Conservation (phyloP, 2,888 invertebrate species). For the Cryptocephalus primarius region DNA sequence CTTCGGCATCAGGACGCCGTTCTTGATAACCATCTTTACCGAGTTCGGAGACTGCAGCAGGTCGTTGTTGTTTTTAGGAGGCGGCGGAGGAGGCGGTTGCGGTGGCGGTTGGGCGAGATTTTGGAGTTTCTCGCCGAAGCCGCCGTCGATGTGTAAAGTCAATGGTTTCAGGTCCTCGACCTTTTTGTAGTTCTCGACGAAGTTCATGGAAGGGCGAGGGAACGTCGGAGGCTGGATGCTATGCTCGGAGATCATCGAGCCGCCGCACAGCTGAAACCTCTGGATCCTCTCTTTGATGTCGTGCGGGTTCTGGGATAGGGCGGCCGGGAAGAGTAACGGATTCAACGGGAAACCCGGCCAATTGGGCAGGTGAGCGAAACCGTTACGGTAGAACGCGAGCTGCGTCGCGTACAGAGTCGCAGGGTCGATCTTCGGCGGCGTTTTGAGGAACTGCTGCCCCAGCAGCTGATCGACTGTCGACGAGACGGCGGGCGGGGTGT, state of each 20-base stretch:
- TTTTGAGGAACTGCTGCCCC: conserved; percentile 58
- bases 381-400: conserved; percentile 48
- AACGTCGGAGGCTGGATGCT: conserved; percentile 7
- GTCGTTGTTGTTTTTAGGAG: conserved; percentile 38
- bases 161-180: conserved; percentile 44
- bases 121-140: conserved; percentile 24
- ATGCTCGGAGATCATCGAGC: conserved; percentile 47
- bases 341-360: conserved; percentile 50
- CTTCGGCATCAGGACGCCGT: conserved; percentile 82
- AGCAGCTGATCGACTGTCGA: conserved; percentile 38
- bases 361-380: conserved; percentile 32
- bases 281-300: conserved; percentile 60
- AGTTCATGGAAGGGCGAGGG: conserved; percentile 8
- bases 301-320: conserved; percentile 45
- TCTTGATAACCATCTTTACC: conserved; percentile 83
- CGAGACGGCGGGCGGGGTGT: conserved; percentile 10
- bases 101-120: conserved; percentile 18
- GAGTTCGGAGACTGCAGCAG: conserved; percentile 48
- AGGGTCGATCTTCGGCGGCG: conserved; percentile 51
- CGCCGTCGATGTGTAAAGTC: conserved; percentile 32
- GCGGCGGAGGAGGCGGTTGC: conserved; percentile 33
- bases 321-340: conserved; percentile 53
- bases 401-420: conserved; percentile 50
- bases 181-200: conserved; percentile 17
- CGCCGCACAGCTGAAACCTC: conserved; percentile 58